These are phyloP conservation scores for Nannospalax galili DNA, from an alignment of 2,113 vertebrate species.

Conservation along the genomic window DNA sequence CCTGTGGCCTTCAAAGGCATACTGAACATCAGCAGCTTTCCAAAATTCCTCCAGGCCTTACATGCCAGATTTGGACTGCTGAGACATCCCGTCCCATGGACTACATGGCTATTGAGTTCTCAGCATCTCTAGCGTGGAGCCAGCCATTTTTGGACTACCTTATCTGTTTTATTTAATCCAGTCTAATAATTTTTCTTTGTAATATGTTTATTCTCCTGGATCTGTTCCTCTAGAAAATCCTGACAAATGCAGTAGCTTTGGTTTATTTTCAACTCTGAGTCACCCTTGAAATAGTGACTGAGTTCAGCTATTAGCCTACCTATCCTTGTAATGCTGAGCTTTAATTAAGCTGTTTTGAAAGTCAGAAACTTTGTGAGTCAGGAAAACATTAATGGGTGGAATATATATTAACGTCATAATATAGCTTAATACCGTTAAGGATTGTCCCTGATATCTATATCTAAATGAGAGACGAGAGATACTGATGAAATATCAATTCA, in stretches of 20 bases:
- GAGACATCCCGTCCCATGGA: too few species aligned
- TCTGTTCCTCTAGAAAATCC: too few species aligned
- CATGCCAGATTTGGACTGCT: too few species aligned
- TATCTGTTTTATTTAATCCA: too few species aligned
- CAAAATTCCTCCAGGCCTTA: too few species aligned
- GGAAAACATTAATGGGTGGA: not conserved
- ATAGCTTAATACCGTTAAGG: not conserved
- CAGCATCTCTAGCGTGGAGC: too few species aligned
- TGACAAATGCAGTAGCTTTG: not conserved
- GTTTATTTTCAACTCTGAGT: not conserved
- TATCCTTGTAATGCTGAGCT: not conserved
- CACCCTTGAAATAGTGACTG: not conserved
- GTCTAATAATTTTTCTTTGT: too few species aligned
- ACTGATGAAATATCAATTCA: not conserved
- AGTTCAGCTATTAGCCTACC: not conserved
- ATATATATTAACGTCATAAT: not conserved
- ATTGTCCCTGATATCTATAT: not conserved
- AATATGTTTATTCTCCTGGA: too few species aligned
- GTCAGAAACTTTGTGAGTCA: not conserved
- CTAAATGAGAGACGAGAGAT: not conserved
- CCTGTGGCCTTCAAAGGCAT: too few species aligned
- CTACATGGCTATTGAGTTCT: too few species aligned
- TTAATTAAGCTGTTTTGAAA: not conserved
- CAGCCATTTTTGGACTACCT: too few species aligned
- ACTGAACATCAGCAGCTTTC: too few species aligned